Base-by-base conservation (phyloP, 2,888 invertebrate species). In the Lepidocyrtoides sp. region DNA sequence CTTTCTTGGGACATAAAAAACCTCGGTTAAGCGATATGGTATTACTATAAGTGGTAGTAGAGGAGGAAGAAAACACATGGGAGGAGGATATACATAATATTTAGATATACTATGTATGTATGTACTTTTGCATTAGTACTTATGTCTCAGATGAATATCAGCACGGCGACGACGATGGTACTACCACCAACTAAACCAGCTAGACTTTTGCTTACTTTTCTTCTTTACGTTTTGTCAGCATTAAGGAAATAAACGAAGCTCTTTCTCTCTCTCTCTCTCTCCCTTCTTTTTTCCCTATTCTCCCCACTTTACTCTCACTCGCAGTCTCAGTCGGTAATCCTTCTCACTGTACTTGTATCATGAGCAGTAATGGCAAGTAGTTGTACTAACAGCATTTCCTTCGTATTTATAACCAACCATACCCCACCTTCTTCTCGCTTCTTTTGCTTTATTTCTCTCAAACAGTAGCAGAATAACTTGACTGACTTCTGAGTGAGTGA, bases 201-300 rank as follows among this genome's bases (percentile, higher is more conserved):
- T 44, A 41, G 63, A 72, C 51, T 23, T 75, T 51, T 77, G 77
- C 51, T 77, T 77, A 79, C 79, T 75, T 81, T 81, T 36, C 51
- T 44, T 32, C 60, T 81, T 54, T 79, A 66, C 72, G 85, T 85
- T 77, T 86, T 86, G 57, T 75, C 75, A 44, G 60, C 75, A 86
- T 72, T 75, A 86, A 86, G 60, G 41, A 81, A 57, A 79, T 48
- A 77, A 77, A 77, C 51, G 29, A 51, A 77, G 51, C 7, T 32
- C 77, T 77, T 29, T 51, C 77, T 54, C 23, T 44, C 72, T 75
- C 17, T 17, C 54, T 17, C 17, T 54, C 54, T 4, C 54, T 54
- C 54, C 14, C 54, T 23, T 41, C 72, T 23, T n/a, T 17, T 20
- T 29, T 48, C 26, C 48, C 1, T 36, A 57, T 17, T 54, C 81